These are phyloP conservation scores for Eumaeus atala DNA, from an alignment of 1,140 invertebrate species.

Conservation along the genomic window DNA sequence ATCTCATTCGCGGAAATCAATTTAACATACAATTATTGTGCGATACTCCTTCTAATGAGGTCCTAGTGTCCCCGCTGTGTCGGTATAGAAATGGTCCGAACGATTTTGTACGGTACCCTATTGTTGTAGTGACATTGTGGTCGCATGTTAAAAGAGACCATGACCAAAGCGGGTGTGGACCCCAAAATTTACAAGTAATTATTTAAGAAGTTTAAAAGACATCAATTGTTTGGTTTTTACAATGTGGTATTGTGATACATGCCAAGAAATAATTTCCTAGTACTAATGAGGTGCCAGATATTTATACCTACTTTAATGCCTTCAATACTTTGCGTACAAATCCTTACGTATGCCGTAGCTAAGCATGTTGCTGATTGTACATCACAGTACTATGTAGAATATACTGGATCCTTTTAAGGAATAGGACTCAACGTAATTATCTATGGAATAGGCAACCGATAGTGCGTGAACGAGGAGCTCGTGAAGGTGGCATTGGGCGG, in stretches of 20 bases:
- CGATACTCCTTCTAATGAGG: constrained; percentile 34
- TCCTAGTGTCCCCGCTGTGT: constrained; percentile 38
- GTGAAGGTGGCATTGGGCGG: too few species aligned
- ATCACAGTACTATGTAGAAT: too few species aligned
- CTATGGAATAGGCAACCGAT: too few species aligned
- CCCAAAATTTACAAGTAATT: constrained; percentile 15
- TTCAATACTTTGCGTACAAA: too few species aligned
- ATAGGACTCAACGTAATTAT: too few species aligned
- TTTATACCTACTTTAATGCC: too few species aligned
- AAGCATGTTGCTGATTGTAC: too few species aligned
- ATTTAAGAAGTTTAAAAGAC: constrained; percentile 4
- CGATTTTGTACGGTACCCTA: constrained; percentile 25
- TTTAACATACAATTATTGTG: constrained; percentile 17
- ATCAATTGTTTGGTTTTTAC: neutral
- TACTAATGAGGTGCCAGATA: neutral
- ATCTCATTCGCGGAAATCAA: neutral
- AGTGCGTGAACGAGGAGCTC: too few species aligned
- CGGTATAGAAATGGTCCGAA: constrained; percentile 22
- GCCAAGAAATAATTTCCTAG: neutral
- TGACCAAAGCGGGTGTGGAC: constrained; percentile 14
- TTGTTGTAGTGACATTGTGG: constrained; percentile 30
- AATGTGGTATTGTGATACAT: neutral
- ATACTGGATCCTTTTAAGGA: too few species aligned
- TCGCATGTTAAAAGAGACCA: constrained; percentile 11
- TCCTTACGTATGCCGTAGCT: too few species aligned